These are phyloP conservation scores for Temnothorax rugatulus DNA, from an alignment of 2,888 invertebrate genomes.

Conservation along the genomic window DNA sequence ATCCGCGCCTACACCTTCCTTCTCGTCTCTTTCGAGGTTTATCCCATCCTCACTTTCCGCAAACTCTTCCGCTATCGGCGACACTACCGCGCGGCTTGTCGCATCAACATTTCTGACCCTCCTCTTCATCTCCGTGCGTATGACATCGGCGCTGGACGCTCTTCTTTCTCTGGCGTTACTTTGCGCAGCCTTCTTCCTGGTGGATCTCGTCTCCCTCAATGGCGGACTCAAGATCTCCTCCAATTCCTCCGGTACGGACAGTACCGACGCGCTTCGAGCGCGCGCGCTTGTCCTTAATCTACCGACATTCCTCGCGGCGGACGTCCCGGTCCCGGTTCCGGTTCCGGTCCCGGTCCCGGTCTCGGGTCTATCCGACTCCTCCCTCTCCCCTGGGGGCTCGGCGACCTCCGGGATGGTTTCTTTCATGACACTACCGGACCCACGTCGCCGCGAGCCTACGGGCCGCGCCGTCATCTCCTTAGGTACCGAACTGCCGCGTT, in stretches of 20 bases:
- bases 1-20: not conserved
- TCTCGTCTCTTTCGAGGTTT: conserved; percentile 21
- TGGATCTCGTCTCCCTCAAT: conserved; percentile 55
- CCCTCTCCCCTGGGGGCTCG: not conserved
- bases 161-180: conserved; percentile 73
- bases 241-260: conserved; percentile 80
- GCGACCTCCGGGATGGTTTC: conserved; percentile 54
- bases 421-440: conserved; percentile 72
- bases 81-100: conserved; percentile 65
- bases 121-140: conserved; percentile 66
- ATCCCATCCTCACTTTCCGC: conserved; percentile 38
- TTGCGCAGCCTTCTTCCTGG: conserved; percentile 38
- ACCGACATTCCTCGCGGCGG: not conserved
- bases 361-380: not conserved
- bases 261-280: conserved; percentile 77
- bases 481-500: conserved; percentile 78
- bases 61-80: conserved; percentile 74
- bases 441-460: conserved; percentile 52
- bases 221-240: conserved; percentile 72
- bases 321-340: no score
- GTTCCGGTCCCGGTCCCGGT: no score
- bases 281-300: conserved; percentile 74
- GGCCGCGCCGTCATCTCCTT: conserved; percentile 69
- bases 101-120: conserved; percentile 70
- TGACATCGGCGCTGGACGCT: conserved; percentile 79